Base-by-base conservation (phyloP, 2,888 invertebrate genomes). In the Melikaiella ostensackeni region DNA sequence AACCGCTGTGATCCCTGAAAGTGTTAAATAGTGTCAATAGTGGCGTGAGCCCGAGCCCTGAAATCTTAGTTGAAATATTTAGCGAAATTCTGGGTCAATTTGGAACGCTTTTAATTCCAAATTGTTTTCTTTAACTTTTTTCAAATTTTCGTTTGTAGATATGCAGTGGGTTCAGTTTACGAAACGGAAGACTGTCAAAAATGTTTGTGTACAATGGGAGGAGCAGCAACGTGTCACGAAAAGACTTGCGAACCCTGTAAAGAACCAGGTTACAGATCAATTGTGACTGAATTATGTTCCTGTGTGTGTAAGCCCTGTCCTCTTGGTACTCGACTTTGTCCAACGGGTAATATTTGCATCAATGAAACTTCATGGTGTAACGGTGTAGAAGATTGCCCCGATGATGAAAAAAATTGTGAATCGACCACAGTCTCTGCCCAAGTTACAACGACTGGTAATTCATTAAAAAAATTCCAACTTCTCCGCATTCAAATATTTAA, bases 121-220 rank as follows among this genome's bases (percentile, higher is more conserved):
- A 13, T 38, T 38, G 13, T 33, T 62, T 33, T 19, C 4, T n/a
- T n/a, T 1, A 50, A 35, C 11, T 11, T 35, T 11, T 2, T 55
- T n/a, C 27, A n/a, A 73, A 46, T 21, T 38, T 70, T 38, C 4
- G 0, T 24, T 27, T 46, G 2, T 86, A 96, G 95, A n/a, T 96
- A 96, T 88, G 92, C 94, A 0, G 95, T 96, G 57, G 96, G 96
- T 0, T 93, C 94, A 0, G 92, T 93, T 19, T 97, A 95, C 89
- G 94, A 95, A 83, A 95, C 95, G 61, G 93, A 94, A 13, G 94
- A 95, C 81, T 98, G 98, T 88, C 94, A 95, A 81, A 94, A 96
- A 84, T 98, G 98, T 86, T 92, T 95, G 62, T 98, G 98, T 88
- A 94, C 95, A 81, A 88, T 97, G 55, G 95, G 96, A 33, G 97